A percentile compares a stretch with the other conserved stretches of the same genome.
Evolutionary conservation across 2,888 invertebrate genomes (phyloP).

Genomic region (Andrena hattorfiana): DNA sequence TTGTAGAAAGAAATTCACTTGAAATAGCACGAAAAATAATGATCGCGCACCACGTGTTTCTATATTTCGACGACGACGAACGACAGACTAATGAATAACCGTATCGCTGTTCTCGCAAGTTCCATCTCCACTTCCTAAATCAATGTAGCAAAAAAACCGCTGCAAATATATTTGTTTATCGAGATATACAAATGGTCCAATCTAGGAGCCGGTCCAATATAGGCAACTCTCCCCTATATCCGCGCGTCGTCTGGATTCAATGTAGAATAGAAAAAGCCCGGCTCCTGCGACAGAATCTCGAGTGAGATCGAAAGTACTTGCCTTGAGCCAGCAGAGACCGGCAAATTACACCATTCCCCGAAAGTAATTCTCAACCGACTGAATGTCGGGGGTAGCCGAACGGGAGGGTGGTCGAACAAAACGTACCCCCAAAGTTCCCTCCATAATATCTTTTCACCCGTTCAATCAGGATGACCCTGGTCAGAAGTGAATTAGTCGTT

Average conservation of each 20-base stretch:
- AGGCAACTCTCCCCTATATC: too few relatives aligned
- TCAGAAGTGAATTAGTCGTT: conserved; percentile 78
- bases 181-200: too few relatives aligned
- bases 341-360: not conserved
- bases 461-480: conserved; percentile 51
- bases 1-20: too few relatives aligned
- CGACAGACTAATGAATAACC: too few relatives aligned
- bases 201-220: too few relatives aligned
- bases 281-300: not conserved
- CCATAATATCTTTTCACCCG: conserved; percentile 48
- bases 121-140: too few relatives aligned
- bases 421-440: not conserved
- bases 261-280: not conserved
- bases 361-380: conserved; percentile 37
- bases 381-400: conserved; percentile 9
- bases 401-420: not conserved
- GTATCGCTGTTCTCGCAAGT: too few relatives aligned
- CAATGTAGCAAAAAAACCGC: too few relatives aligned
- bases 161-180: too few relatives aligned
- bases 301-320: not conserved
- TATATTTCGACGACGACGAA: too few relatives aligned
- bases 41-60: too few relatives aligned
- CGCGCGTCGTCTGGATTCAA: not conserved
- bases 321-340: not conserved
- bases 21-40: too few relatives aligned